Percentiles rank a stretch among this genome's conserved stretches.
Evolutionary conservation across 1,140 invertebrate species (phyloP).

Genomic region (Calliopsis andreniformis): DNA sequence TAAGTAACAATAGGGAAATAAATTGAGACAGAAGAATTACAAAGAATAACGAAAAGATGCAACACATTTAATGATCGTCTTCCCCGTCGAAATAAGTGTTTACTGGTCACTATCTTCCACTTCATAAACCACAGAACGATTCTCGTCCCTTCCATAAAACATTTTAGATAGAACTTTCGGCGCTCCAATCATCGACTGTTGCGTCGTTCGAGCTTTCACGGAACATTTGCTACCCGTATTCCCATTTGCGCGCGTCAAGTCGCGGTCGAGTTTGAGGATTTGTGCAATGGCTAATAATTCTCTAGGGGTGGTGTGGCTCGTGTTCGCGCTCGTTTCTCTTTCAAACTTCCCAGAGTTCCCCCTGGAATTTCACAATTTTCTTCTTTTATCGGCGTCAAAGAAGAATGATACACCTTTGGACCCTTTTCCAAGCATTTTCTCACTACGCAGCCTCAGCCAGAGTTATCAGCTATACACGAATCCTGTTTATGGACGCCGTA

Average conservation of each 20-base stretch:
- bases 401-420: background rate
- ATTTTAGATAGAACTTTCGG: background rate
- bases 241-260: slow-evolving; percentile 3
- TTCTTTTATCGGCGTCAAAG: background rate
- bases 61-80: too few relatives aligned
- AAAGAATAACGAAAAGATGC: too few relatives aligned
- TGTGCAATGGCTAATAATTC: slow-evolving; percentile 35
- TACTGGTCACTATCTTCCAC: background rate
- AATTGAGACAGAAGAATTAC: too few relatives aligned
- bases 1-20: too few relatives aligned
- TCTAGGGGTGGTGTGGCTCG: background rate
- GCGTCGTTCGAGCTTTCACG: background rate
- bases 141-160: background rate
- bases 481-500: background rate
- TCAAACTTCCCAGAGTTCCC: background rate
- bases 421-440: background rate
- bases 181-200: background rate
- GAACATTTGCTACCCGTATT: slow-evolving; percentile 1
- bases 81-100: too few relatives aligned
- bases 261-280: slow-evolving; percentile 10
- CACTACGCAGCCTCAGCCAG: background rate
- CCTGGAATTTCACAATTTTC: background rate
- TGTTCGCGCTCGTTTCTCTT: too few relatives aligned
- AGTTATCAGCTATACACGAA: background rate
- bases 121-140: background rate